phyloP scores from a whole-genome alignment of 2,888 invertebrate genomes.

The Eilema depressum region DNA sequence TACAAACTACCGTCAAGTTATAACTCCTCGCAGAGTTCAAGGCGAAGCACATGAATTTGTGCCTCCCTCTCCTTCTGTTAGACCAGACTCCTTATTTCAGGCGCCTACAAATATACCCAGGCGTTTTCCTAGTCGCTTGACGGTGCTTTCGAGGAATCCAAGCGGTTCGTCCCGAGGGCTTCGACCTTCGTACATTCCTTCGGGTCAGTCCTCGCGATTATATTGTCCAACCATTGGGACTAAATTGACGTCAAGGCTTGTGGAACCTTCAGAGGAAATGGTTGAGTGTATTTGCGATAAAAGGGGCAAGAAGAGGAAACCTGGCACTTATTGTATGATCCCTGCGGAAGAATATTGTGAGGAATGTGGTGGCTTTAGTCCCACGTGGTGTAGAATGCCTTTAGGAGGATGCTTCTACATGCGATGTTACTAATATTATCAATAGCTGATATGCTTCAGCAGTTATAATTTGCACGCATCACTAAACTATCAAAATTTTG shows the following conservation, averaged over 20 bases:
- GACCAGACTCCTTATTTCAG: slow-evolving; percentile 32
- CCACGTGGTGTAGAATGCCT: slow-evolving; percentile 25
- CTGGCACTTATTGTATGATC: slow-evolving; percentile 29
- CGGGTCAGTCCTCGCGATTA: neutral
- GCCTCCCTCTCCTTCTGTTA: neutral
- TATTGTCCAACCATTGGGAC: slow-evolving; percentile 5
- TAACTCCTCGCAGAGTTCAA: slow-evolving; percentile 20
- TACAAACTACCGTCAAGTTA: slow-evolving; percentile 19
- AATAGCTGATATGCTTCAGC: neutral
- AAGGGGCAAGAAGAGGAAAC: slow-evolving; percentile 6
- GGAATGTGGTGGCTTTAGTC: slow-evolving; percentile 28
- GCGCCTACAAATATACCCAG: slow-evolving; percentile 20
- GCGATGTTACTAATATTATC: slow-evolving; percentile 5
- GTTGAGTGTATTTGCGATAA: slow-evolving; percentile 30
- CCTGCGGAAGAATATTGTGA: slow-evolving; percentile 27
- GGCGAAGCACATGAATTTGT: neutral
- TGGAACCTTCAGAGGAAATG: slow-evolving; percentile 14
- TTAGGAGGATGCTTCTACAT: slow-evolving; percentile 28
- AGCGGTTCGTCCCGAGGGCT: slow-evolving; percentile 1
- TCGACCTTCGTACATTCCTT: slow-evolving; percentile 2
- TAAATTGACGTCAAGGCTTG: slow-evolving; percentile 14
- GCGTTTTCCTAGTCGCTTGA: slow-evolving; percentile 16
- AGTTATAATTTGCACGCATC: neutral
- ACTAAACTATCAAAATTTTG: neutral
- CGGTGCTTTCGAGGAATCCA: slow-evolving; percentile 6